Base-by-base conservation (phyloP, 2,113 vertebrate species). In the Triplophysa siluroides region DNA sequence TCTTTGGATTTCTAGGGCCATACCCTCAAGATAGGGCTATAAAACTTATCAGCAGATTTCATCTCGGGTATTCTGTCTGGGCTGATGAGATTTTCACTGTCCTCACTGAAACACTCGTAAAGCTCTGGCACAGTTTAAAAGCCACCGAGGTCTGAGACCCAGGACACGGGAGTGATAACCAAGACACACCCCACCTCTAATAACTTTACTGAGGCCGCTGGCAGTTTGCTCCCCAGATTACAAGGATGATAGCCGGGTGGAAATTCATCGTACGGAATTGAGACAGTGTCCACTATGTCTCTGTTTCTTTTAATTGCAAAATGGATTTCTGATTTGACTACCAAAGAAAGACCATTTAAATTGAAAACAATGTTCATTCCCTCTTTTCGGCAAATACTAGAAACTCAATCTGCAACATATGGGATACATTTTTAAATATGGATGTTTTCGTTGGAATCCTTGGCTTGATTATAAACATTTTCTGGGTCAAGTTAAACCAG, bases 21-120 rank as follows among this genome's bases (percentile, higher is more conserved):
- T 74, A 76, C 85, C 81, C 82, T 83, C 12, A 67, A 78, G 82
- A 80, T 81, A 56, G 69, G 26, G 76, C 69, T 83, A 81, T 85
- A 77, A 83, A 87, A 83, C 79, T 83, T 86, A 86, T 87, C 86
- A 82, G 81, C 56, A 21, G 74, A 83, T 83, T 83, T 79, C 82
- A 87, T 87, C 86, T 78, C 66, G 62, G 75, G 38, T 72, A 50
- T 81, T 83, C 80, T 41, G 74, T 83, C 85, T 86, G 79, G 52
- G 63, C 75, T 85, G 85, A 85, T 83, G 86, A 85, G 85, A 86
- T 85, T 86, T 84, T 84, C 74, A 83, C 83, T 81, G 78, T 80
- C 80, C 78, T 78, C 66, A 67, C 70, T 79, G 79, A 83, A 74
- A 80, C 73, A 63, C 85, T 86, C 83, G 43, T 85, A 86, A 81